Evolutionary conservation across 2,113 vertebrate species (phyloP), one percentile per base, ranked within the genome.

Genomic region (Colossoma macropomum): DNA sequence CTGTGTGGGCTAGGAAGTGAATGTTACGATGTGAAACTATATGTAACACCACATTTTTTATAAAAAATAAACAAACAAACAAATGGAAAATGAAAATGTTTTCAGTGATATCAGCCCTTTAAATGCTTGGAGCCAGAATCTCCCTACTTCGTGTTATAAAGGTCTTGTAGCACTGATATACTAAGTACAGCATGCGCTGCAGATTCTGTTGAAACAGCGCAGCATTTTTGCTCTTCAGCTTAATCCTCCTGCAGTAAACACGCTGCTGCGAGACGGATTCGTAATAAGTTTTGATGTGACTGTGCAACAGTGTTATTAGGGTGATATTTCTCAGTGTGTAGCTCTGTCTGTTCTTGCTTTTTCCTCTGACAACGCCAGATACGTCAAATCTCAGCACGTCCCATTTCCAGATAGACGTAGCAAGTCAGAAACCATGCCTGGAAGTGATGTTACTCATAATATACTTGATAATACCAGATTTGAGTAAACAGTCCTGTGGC

Each of bases 391-490:
- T 19, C 30, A 56, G 38, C 34, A 25, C 70, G 4, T 10, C 23
- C 25, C 34, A 27, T 27, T 4, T 81, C 17, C 3, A 48, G 80
- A 54, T 8, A 11, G 19, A 28, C n/a, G 74, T 25, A 68, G 13
- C 0, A 41, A 45, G 30, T 50, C 13, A n/a, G 41, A 52, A 25
- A 34, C 5, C 17, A 32, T 75, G 21, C 23, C 60, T 56, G 41
- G 28, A 81, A 74, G 70, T 73, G 59, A 41, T 21, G 71, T 81
- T 63, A 34, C 32, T 80, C 10, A 80, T 62, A 65, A 79, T 23
- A 59, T 23, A 59, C 69, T 25, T 32, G 6, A 48, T 68, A 13
- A 50, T 9, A 23, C n/a, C 21, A 48, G 17, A 50, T 68, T 38
- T 27, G 25, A 48, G 54, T 63, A 62, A 80, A 45, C 54, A 0